Evolutionary conservation across 2,113 vertebrate species (phyloP), one percentile per base, ranked within the genome.

Genomic region (Coptodon rendalli): DNA sequence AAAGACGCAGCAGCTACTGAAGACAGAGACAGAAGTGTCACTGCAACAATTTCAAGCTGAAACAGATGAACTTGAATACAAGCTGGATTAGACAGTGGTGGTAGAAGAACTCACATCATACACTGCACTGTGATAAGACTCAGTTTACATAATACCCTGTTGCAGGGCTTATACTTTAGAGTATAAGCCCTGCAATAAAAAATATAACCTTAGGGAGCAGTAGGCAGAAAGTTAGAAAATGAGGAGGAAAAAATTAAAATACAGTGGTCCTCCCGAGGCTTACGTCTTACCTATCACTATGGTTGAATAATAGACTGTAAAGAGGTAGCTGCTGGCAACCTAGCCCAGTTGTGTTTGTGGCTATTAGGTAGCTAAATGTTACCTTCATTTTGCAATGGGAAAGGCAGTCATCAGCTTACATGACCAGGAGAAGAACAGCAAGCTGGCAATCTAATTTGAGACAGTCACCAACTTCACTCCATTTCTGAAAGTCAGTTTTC

Each of bases 21-120:
- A 85, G 38, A 61, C 90, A 43, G 82, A 86, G 81, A 80, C 90
- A 43, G 84, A 88, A 81, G 89, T 91, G 89, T 93, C 89, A 79
- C 34, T 83, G 54, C 43, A n/a, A 36, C 19, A 5, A 52, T 61
- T 61, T 43, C 40, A 71, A 82, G 40, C 34, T 79, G 53, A 80
- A 84, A 90, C 80, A 71, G 68, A 91, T 27, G 38, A 85, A 84
- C 24, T 52, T 27, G 52, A 81, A 38, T 27, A 36, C 22, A 78
- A 19, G 80, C 52, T 86, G 79, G 61, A 88, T 87, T 48, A 81
- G n/a, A 88, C 19, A 10, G 66, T 38, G 11, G 31, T 29, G 29
- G 24, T 78, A 43, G 24, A 68, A 27, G 14, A 48, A 45, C 53
- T 84, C 66, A 7, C 10, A 82, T 81, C 40, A 12, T 61, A 52